phyloP scores from a whole-genome alignment of 2,797 vertebrate species.

The Nothura maculosa region DNA sequence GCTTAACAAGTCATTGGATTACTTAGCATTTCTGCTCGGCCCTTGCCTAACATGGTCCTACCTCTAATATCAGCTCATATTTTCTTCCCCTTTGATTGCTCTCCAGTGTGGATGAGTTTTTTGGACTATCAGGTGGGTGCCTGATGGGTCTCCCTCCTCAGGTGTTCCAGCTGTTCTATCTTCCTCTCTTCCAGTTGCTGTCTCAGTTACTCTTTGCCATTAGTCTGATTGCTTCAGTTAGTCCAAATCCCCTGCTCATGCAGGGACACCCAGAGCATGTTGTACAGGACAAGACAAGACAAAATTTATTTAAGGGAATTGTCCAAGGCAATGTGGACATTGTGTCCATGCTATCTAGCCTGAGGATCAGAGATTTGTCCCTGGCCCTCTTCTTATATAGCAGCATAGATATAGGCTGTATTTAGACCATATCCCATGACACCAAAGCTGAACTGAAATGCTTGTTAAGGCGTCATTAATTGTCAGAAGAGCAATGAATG shows the following conservation, averaged over 20 bases:
- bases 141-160: neutral
- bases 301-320: neutral
- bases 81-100: neutral
- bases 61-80: neutral
- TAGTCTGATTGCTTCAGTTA: accelerated
- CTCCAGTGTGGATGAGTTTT: neutral
- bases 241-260: no score
- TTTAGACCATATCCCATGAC: neutral
- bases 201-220: neutral
- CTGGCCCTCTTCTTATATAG: neutral
- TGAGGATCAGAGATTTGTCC: neutral
- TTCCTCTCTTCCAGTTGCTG: neutral
- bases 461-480: neutral
- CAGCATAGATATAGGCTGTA: neutral
- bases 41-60: neutral
- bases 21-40: neutral
- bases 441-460: neutral
- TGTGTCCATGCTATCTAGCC: no score
- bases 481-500: neutral
- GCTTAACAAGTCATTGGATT: neutral
- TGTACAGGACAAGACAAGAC: neutral
- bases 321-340: neutral
- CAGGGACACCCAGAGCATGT: no score
- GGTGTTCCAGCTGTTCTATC: neutral
- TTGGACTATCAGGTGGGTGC: neutral